Conservation (phyloP, 2,888 invertebrate genomes). For the Parochlus steinenii region DNA sequence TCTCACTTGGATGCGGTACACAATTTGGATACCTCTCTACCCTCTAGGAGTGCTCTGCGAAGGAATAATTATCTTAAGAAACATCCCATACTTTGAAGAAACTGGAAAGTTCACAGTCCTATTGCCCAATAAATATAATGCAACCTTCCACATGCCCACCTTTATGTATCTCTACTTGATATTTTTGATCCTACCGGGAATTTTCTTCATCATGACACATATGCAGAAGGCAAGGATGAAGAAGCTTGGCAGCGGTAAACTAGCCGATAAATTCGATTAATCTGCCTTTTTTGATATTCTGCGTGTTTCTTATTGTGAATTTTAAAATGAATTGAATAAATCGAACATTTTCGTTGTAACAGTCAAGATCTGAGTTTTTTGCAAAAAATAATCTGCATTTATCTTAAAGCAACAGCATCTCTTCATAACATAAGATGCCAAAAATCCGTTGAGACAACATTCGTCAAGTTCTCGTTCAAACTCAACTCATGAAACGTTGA, state of each 20-base stretch:
- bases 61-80: slow-evolving; percentile 60
- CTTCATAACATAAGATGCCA: no score
- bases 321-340: no score
- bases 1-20: slow-evolving; percentile 85
- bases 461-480: no score
- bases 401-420: no score
- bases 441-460: no score
- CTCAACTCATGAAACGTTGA: no score
- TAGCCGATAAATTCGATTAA: no score
- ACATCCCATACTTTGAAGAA: slow-evolving; percentile 81
- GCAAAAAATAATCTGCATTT: no score
- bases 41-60: slow-evolving; percentile 81
- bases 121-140: slow-evolving; percentile 73
- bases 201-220: slow-evolving; percentile 63
- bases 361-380: no score
- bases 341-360: no score
- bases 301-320: no score
- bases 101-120: slow-evolving; percentile 55
- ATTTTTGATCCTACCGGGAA: slow-evolving; percentile 55
- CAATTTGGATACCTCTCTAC: slow-evolving; percentile 85
- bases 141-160: slow-evolving; percentile 70
- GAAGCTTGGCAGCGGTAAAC: slow-evolving; percentile 38
- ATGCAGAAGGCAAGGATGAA: slow-evolving; percentile 62
- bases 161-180: slow-evolving; percentile 63
- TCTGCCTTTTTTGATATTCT: no score